A percentile compares a stretch with the other conserved stretches of the same genome.
Conservation (phyloP, 2,113 vertebrate genomes). For the Turnix velox region DNA sequence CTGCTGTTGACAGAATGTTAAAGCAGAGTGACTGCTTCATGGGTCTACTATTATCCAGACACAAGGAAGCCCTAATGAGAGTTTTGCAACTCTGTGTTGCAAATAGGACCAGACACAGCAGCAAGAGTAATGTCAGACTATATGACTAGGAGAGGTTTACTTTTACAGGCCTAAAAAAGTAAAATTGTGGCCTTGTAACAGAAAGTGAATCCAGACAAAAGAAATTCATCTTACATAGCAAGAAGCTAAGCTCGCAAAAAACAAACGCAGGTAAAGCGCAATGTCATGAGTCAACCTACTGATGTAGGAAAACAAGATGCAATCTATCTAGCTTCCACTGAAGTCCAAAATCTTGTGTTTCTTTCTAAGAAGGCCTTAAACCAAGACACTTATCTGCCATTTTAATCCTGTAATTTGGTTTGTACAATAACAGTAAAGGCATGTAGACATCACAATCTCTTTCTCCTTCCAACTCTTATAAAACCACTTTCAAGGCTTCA, state of each 20-base stretch:
- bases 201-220: not conserved
- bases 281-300: not conserved
- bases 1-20: too few relatives aligned
- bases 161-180: not conserved
- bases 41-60: not conserved
- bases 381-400: accelerated
- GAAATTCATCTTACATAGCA: not conserved
- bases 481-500: not conserved
- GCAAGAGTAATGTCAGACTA: not conserved
- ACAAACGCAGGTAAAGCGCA: not conserved
- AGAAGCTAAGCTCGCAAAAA: not conserved
- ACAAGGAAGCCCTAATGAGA: not conserved
- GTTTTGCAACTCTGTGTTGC: not conserved
- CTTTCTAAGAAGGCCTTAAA: not conserved
- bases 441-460: accelerated
- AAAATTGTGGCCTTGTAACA: not conserved
- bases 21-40: not conserved
- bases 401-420: not conserved
- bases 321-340: not conserved
- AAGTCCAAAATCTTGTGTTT: not conserved
- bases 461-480: not conserved
- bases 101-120: not conserved
- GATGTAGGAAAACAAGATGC: not conserved
- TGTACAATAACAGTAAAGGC: not conserved
- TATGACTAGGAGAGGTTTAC: not conserved